Percentiles rank a stretch among this genome's conserved stretches.
Evolutionary conservation across 2,797 vertebrate genomes (phyloP).

Genomic region (Geotrypetes seraphini): DNA sequence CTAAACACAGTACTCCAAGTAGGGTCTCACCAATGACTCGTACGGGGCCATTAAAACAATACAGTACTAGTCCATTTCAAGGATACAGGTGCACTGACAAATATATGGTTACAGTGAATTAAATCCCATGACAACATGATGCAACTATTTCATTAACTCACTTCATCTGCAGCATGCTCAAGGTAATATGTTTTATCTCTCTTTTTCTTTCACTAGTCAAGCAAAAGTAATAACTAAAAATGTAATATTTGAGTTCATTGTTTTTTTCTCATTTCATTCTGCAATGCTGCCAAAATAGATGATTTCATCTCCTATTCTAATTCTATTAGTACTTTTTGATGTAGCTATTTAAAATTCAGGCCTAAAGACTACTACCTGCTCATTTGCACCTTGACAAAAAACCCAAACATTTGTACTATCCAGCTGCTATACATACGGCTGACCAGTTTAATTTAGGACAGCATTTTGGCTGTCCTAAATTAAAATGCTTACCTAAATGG

Average conservation of each 20-base stretch:
- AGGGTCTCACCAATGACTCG: too few species aligned
- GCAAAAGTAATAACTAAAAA: slow-evolving; percentile 15
- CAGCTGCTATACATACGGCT: too few species aligned
- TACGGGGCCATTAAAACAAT: slow-evolving; percentile 7
- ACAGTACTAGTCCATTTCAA: slow-evolving; percentile 9
- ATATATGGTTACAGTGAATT: slow-evolving; percentile 3
- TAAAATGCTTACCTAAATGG: too few species aligned
- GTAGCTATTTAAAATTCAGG: too few species aligned
- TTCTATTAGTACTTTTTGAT: slow-evolving; percentile 8
- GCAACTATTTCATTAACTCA: slow-evolving; percentile 18
- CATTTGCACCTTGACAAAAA: too few species aligned
- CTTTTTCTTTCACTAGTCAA: slow-evolving; percentile 4
- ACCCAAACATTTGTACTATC: too few species aligned
- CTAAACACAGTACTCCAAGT: too few species aligned
- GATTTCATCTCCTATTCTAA: too few species aligned
- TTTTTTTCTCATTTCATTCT: slow-evolving; percentile 11
- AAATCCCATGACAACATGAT: slow-evolving; percentile 5
- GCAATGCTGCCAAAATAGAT: slow-evolving; percentile 13
- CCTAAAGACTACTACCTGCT: too few species aligned
- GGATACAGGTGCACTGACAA: slow-evolving; percentile 5
- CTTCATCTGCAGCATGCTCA: too few species aligned
- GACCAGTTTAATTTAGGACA: too few species aligned
- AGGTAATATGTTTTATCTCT: slow-evolving; percentile 5
- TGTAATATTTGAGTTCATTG: slow-evolving; percentile 12
- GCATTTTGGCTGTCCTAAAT: too few species aligned